A percentile compares a stretch with the other conserved stretches of the same genome.
Conservation (phyloP, 2,113 vertebrate genomes). For the Hyla sarda region DNA sequence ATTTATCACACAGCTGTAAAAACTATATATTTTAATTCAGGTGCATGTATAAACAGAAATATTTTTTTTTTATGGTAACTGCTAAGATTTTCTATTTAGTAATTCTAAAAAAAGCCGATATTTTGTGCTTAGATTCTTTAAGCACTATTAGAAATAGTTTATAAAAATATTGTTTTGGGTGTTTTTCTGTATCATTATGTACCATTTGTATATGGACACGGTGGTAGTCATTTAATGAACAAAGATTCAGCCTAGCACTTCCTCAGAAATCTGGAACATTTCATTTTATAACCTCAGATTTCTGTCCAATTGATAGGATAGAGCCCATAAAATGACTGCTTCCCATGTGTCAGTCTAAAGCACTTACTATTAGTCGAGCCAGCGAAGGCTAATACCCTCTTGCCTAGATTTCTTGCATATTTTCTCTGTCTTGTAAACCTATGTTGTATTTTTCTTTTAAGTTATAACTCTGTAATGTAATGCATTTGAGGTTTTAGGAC, state of each 20-base stretch:
- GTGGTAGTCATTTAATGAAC: background rate
- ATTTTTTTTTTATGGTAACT: constrained; percentile 19
- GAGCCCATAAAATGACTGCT: background rate
- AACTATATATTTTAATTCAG: constrained; percentile 18
- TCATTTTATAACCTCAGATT: background rate
- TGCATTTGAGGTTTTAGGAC: background rate
- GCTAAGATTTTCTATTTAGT: constrained; percentile 19
- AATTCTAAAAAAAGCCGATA: background rate
- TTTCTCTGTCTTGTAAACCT: background rate
- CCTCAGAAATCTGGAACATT: background rate
- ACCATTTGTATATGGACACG: background rate
- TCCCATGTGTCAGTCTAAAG: background rate
- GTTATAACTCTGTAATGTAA: constrained; percentile 1
- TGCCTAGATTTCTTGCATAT: background rate
- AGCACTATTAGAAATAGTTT: background rate
- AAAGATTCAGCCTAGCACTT: background rate
- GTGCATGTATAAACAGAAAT: background rate
- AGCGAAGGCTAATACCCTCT: background rate
- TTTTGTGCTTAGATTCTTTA: background rate
- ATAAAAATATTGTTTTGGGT: background rate
- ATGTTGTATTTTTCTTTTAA: background rate
- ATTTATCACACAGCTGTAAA: constrained; percentile 11
- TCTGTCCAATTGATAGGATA: too few relatives aligned
- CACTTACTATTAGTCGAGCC: background rate
- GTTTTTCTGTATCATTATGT: background rate